Evolutionary conservation across 2,797 vertebrate species (phyloP).

Genomic region (Gadopsis bispinosus): DNA sequence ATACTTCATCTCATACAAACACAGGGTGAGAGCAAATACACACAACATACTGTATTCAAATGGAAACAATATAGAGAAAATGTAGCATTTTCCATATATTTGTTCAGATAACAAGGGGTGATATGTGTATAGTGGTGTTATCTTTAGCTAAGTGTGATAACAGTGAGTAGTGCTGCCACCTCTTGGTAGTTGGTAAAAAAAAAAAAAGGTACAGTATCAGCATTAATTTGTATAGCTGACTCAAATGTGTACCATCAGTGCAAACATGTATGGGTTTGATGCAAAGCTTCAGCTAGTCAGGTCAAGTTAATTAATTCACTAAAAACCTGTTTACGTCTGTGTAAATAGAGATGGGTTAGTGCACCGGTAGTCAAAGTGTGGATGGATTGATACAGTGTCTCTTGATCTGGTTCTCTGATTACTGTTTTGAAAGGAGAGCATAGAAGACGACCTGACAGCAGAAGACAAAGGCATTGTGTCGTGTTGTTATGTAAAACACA

Average conservation of each 20-base stretch:
- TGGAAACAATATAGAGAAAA: not conserved
- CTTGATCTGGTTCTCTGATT: constrained; percentile 55
- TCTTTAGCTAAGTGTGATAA: not conserved
- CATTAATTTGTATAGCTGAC: not conserved
- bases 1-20: constrained; percentile 97
- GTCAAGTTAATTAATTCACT: constrained; percentile 12
- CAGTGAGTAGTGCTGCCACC: not conserved
- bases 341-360: constrained; percentile 47
- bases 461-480: constrained; percentile 35
- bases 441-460: constrained; percentile 35
- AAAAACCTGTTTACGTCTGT: constrained; percentile 24
- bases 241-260: not conserved
- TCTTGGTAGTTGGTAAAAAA: not conserved
- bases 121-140: not conserved
- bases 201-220: not conserved
- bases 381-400: constrained; percentile 37
- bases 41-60: not conserved
- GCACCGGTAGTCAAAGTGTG: constrained; percentile 45
- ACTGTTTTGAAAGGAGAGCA: constrained; percentile 54
- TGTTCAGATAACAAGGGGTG: not conserved
- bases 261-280: not conserved
- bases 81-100: not conserved
- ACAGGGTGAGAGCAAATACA: constrained; percentile 86
- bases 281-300: not conserved
- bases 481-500: constrained; percentile 20